A percentile compares a stretch with the other conserved stretches of the same genome.
phyloP scores from a whole-genome alignment of 2,888 invertebrate genomes.

The Nesidiocoris tenuis region DNA sequence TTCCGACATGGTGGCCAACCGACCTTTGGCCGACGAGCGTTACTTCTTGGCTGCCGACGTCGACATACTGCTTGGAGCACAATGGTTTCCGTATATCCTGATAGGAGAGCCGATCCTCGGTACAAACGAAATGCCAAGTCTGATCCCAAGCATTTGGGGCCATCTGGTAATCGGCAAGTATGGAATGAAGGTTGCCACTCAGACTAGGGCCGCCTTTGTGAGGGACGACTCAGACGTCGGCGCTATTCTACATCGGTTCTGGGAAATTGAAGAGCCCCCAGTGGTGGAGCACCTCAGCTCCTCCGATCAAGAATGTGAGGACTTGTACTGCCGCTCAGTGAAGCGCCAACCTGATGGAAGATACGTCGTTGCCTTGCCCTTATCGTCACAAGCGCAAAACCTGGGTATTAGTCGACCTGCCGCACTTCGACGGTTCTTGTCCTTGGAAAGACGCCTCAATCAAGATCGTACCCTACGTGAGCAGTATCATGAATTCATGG shows the following conservation, averaged over 20 bases:
- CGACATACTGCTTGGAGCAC: constrained; percentile 15
- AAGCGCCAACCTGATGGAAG: neutral
- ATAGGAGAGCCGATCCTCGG: constrained; percentile 14
- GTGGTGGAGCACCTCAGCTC: neutral
- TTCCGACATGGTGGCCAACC: no score
- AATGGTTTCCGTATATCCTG: constrained; percentile 21
- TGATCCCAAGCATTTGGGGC: constrained; percentile 1
- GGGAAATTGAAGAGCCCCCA: neutral
- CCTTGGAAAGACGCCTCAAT: neutral
- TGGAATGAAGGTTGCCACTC: no score
- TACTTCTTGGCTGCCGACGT: neutral
- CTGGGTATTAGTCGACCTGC: neutral
- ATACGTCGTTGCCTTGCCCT: no score
- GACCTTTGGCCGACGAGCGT: constrained; percentile 9
- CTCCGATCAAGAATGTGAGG: neutral
- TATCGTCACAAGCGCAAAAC: no score
- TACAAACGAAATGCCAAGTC: neutral
- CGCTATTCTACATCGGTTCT: neutral
- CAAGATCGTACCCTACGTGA: no score
- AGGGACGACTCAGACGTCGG: neutral
- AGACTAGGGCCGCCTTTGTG: no score
- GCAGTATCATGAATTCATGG: constrained; percentile 13
- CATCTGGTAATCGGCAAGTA: no score
- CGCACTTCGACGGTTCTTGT: neutral
- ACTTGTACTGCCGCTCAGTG: neutral